Conservation (phyloP, 2,888 invertebrate genomes). For the Dusona sp. region DNA sequence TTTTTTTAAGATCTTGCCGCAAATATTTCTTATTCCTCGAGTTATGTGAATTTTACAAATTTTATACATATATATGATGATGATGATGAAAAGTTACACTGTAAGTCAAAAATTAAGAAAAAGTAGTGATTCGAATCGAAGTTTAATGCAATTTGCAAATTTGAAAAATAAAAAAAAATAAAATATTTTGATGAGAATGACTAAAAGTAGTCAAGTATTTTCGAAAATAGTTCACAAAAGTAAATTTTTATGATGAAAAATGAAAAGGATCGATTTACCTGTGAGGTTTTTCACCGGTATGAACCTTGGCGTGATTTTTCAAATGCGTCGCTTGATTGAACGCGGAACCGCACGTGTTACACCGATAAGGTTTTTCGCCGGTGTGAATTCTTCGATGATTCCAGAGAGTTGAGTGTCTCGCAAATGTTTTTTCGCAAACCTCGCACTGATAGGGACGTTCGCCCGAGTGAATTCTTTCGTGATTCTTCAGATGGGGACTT, state of each 20-base stretch:
- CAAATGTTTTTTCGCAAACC: slow-evolving; percentile 95
- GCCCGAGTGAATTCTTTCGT: slow-evolving; percentile 94
- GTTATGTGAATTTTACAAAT: background rate
- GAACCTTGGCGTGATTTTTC: slow-evolving; percentile 93
- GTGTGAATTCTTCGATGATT: slow-evolving; percentile 95
- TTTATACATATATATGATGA: background rate
- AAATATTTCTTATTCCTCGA: too few species aligned
- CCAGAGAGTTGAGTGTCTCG: slow-evolving; percentile 94
- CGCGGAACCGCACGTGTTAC: slow-evolving; percentile 88
- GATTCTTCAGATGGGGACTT: slow-evolving; percentile 94
- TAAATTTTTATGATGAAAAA: background rate
- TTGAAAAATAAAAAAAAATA: background rate
- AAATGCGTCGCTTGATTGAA: slow-evolving; percentile 96
- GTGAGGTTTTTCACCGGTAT: slow-evolving; percentile 87
- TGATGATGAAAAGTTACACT: background rate
- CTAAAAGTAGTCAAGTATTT: background rate
- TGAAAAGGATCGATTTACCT: slow-evolving; percentile 85
- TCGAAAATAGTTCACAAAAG: background rate
- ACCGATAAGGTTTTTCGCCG: slow-evolving; percentile 92
- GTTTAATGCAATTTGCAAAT: background rate
- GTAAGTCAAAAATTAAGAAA: background rate
- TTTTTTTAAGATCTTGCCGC: too few species aligned
- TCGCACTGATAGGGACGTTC: slow-evolving; percentile 95
- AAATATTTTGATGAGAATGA: background rate
- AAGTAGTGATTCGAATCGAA: background rate